Conservation (phyloP, 1,140 invertebrate genomes). For the Leptinotarsa defecta region DNA sequence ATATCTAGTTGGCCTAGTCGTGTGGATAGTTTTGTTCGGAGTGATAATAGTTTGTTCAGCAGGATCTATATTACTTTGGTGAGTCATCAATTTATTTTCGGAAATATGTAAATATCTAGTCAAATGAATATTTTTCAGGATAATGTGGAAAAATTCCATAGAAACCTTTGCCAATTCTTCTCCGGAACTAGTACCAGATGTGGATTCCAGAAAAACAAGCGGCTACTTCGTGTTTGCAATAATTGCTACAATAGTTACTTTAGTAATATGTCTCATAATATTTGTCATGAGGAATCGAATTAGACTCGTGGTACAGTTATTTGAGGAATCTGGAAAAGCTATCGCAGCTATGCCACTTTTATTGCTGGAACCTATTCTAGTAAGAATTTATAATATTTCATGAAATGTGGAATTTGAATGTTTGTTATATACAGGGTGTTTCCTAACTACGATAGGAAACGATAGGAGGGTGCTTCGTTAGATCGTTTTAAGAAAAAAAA, state of each 20-base stretch:
- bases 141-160: conserved; percentile 37
- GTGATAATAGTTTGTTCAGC: conserved; percentile 64
- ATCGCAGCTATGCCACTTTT: conserved; percentile 71
- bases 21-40: conserved; percentile 70
- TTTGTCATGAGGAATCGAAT: conserved; percentile 76
- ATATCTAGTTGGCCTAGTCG: conserved; percentile 66
- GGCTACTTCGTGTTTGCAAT: conserved; percentile 65
- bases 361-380: conserved; percentile 76
- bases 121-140: conserved; percentile 35
- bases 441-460: too few relatives aligned
- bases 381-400: conserved; percentile 50
- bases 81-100: conserved; percentile 45
- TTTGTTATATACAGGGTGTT: too few relatives aligned
- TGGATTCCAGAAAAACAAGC: conserved; percentile 36
- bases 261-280: conserved; percentile 69
- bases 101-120: background rate
- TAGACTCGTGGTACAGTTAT: conserved; percentile 70
- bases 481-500: too few relatives aligned
- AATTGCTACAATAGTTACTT: conserved; percentile 65
- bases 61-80: conserved; percentile 72
- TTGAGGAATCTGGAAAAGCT: conserved; percentile 78
- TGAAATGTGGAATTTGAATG: too few relatives aligned
- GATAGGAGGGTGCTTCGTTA: too few relatives aligned
- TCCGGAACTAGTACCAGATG: conserved; percentile 24
- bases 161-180: conserved; percentile 16